A percentile compares a stretch with the other conserved stretches of the same genome.
These are phyloP conservation scores for Chymomyza caudatula DNA, from an alignment of 2,888 invertebrate genomes.

Conservation along the genomic window DNA sequence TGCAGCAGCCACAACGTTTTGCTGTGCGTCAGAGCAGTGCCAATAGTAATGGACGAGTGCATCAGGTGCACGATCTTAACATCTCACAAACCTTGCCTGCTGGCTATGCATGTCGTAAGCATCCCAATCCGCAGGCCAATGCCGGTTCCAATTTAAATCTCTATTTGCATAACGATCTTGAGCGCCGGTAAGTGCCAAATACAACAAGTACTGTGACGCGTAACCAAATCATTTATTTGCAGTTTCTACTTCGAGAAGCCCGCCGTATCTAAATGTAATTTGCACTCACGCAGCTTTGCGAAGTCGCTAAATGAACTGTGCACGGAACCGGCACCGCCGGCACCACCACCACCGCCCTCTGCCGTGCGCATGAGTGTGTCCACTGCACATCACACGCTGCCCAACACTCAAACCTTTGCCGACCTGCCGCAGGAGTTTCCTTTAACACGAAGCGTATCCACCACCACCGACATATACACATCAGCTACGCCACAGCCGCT, in stretches of 20 bases:
- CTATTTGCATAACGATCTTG: conserved; percentile 58
- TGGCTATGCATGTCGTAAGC: conserved; percentile 59
- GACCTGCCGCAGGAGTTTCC: conserved; percentile 74
- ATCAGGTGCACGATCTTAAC: conserved; percentile 56
- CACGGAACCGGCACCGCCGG: conserved; percentile 63
- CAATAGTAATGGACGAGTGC: conserved; percentile 28
- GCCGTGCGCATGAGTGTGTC: conserved; percentile 24
- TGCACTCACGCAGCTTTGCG: conserved; percentile 76
- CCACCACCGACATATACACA: conserved; percentile 76
- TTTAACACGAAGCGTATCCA: conserved; percentile 77
- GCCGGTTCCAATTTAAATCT: conserved; percentile 54
- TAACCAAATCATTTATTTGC: not conserved
- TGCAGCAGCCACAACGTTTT: conserved; percentile 6
- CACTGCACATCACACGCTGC: conserved; percentile 31
- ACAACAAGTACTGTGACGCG: not conserved
- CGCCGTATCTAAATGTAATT: conserved; percentile 70
- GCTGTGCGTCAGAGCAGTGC: conserved; percentile 1
- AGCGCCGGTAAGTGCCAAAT: conserved; percentile 55
- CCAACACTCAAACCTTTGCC: conserved; percentile 42
- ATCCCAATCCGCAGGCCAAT: conserved; percentile 46
- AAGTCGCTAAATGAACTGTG: conserved; percentile 78
- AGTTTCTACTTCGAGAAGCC: conserved; percentile 77
- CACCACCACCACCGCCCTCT: conserved; percentile 40
- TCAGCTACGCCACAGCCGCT: conserved; percentile 21
- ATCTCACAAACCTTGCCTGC: conserved; percentile 47